phyloP scores from a whole-genome alignment of 2,113 vertebrate genomes.

The Mustela nigripes region DNA sequence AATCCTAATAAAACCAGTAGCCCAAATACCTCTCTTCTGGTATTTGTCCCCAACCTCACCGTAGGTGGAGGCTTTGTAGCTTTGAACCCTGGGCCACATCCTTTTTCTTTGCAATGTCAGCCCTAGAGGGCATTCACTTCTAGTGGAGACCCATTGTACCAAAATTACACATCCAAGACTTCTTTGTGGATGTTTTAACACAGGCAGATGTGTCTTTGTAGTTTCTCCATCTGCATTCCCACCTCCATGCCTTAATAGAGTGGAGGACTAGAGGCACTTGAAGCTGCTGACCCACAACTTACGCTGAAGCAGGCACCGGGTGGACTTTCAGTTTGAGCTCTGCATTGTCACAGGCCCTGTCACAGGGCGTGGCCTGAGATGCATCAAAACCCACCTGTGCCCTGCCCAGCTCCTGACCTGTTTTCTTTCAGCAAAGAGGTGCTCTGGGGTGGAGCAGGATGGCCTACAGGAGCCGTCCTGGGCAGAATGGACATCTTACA shows the following conservation, averaged over 20 bases:
- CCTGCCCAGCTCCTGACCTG: not conserved
- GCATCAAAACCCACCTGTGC: not conserved
- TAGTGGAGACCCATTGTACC: not conserved
- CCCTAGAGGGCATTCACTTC: not conserved
- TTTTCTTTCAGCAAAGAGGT: not conserved
- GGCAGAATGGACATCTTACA: not conserved
- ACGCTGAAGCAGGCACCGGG: not conserved
- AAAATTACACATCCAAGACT: not conserved
- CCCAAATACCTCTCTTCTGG: not conserved
- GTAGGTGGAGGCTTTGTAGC: not conserved
- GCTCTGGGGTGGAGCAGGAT: not conserved
- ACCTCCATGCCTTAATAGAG: not conserved
- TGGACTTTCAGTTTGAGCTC: not conserved
- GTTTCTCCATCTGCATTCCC: not conserved
- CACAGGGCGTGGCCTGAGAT: not conserved
- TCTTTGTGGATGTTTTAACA: not conserved
- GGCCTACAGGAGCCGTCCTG: not conserved
- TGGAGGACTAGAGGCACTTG: not conserved
- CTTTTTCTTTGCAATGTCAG: not conserved
- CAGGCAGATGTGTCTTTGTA: not conserved
- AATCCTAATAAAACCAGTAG: not conserved
- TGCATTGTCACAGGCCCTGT: not conserved
- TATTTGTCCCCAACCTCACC: not conserved
- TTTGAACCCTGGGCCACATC: not conserved
- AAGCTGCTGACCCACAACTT: not conserved